Evolutionary conservation across 2,113 vertebrate genomes (phyloP).

Genomic region (Passer montanus): DNA sequence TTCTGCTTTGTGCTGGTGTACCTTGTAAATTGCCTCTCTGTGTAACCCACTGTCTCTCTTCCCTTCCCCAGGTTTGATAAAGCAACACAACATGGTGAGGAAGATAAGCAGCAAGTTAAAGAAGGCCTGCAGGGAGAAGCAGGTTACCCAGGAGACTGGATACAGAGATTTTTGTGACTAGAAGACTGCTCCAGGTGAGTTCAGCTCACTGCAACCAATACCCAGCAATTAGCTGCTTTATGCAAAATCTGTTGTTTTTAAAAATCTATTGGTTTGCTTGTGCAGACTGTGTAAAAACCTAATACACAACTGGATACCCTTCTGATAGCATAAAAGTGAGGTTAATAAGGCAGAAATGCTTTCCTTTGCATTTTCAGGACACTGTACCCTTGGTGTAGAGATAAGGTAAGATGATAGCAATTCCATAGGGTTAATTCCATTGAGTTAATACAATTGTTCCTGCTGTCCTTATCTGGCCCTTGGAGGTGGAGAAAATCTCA

Average conservation of each 20-base stretch:
- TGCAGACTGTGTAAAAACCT: neutral
- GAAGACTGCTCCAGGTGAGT: neutral
- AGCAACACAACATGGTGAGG: neutral
- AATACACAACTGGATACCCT: neutral
- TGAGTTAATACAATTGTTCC: neutral
- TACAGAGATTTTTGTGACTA: neutral
- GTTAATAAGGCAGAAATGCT: neutral
- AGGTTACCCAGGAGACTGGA: neutral
- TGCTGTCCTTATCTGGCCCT: neutral
- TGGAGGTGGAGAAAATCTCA: neutral
- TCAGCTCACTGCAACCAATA: neutral
- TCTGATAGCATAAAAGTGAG: neutral
- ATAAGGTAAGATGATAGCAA: neutral
- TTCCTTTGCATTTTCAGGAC: neutral
- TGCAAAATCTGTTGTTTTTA: neutral
- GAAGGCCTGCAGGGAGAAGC: neutral
- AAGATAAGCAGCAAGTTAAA: constrained; percentile 37
- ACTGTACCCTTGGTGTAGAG: neutral
- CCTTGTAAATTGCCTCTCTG: neutral
- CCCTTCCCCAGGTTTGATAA: neutral
- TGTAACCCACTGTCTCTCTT: neutral
- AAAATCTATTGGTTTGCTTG: neutral
- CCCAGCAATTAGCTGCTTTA: neutral
- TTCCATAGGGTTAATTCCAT: neutral
- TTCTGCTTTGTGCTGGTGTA: neutral